Conservation (phyloP, 2,797 vertebrate genomes). For the Sphenopsis melanotis region DNA sequence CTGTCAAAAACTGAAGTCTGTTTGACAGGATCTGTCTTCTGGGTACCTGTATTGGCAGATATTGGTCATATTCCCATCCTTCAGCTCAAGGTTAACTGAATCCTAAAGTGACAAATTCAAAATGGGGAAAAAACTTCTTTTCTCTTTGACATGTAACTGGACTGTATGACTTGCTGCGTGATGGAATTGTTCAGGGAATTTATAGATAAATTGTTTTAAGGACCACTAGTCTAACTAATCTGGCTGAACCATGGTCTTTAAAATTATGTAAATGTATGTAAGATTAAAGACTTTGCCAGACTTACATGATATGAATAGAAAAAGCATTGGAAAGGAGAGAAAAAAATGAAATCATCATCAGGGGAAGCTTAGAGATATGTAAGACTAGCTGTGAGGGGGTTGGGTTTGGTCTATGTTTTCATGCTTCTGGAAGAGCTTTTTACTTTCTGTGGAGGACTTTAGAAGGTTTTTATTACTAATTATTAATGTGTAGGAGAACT, state of each 20-base stretch:
- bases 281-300: slow-evolving; percentile 14
- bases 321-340: neutral
- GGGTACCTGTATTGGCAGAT: neutral
- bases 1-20: neutral
- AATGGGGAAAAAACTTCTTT: neutral
- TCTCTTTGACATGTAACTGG: neutral
- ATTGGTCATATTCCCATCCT: neutral
- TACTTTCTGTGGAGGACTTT: slow-evolving; percentile 5
- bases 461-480: slow-evolving; percentile 52
- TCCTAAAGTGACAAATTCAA: neutral
- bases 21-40: neutral
- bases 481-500: slow-evolving; percentile 53
- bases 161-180: neutral
- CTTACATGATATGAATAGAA: neutral
- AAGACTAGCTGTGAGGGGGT: neutral
- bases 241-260: slow-evolving; percentile 12
- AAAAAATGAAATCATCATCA: neutral
- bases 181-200: neutral
- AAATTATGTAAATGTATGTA: slow-evolving; percentile 33
- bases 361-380: neutral
- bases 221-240: slow-evolving; percentile 1
- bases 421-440: slow-evolving; percentile 13
- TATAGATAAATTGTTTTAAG: slow-evolving; percentile 1
- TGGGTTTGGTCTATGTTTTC: neutral
- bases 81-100: neutral